A percentile compares a stretch with the other conserved stretches of the same genome.
These are phyloP conservation scores for Drosophila subpulchrella DNA, from an alignment of 1,140 invertebrate species.

Conservation along the genomic window DNA sequence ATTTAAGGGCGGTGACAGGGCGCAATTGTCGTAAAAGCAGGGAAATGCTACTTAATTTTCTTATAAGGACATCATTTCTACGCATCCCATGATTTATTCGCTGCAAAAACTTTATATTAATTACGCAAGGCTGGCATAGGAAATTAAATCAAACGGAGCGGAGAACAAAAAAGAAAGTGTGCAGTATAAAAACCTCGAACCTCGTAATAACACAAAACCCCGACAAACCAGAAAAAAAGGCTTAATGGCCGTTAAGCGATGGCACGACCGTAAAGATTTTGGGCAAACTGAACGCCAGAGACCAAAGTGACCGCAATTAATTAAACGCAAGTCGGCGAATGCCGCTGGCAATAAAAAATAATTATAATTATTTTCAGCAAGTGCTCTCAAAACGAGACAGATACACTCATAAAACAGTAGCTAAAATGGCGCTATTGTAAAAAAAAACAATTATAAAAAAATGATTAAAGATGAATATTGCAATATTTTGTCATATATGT, in stretches of 20 bases:
- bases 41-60: slow-evolving; percentile 39
- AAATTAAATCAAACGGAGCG: slow-evolving; percentile 70
- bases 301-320: slow-evolving; percentile 77
- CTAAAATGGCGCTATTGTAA: neutral
- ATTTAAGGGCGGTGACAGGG: slow-evolving; percentile 6
- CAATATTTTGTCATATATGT: too few species aligned
- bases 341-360: slow-evolving; percentile 66
- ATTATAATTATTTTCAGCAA: slow-evolving; percentile 58
- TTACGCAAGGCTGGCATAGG: slow-evolving; percentile 48
- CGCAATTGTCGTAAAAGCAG: slow-evolving; percentile 32
- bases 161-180: slow-evolving; percentile 10
- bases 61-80: slow-evolving; percentile 46
- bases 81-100: slow-evolving; percentile 54
- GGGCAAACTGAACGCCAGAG: slow-evolving; percentile 2
- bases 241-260: slow-evolving; percentile 69
- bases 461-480: too few species aligned
- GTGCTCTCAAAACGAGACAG: slow-evolving; percentile 14
- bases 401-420: neutral
- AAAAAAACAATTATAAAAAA: neutral
- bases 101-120: slow-evolving; percentile 56
- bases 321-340: slow-evolving; percentile 65
- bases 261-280: slow-evolving; percentile 56
- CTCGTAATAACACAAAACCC: slow-evolving; percentile 14
- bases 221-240: slow-evolving; percentile 44
- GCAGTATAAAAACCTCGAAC: slow-evolving; percentile 11